Base-by-base conservation (phyloP, 2,888 invertebrate species). In the Drosophila formosana region DNA sequence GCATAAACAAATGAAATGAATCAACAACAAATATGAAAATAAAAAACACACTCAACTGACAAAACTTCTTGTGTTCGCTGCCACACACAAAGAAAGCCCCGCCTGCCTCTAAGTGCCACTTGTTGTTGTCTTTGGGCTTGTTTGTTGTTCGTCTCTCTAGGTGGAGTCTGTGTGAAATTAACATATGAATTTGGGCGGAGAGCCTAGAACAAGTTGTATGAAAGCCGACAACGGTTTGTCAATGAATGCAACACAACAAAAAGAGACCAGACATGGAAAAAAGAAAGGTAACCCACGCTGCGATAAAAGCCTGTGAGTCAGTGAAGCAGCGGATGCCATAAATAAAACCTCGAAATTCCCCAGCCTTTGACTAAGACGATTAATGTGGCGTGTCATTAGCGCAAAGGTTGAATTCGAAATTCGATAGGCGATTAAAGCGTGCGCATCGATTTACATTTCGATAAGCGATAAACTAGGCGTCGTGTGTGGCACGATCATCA, bases 321-420 rank as follows among this genome's bases (percentile, higher is more conserved):
- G 9, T 11, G 46, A 9, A 70, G 55, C 83, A 70, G 60, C 83
- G 80, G 72, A 75, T 79, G 75, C 62, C 75, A 77, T 83, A 82
- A 85, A 88, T 68, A 66, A 75, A 18, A 18, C 18, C 18, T 18
- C 18, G 18, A 18, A 66, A 75, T 62, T 26, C 55, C 39, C 49
- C 25, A 50, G 60, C 58, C n/a, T 26, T 61, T 34, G 49, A 56
- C 37, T 51, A 32, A 50, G 45, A 37, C 64, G 66, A 50, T 74
- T 30, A 51, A 51, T 51, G 13, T 26, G 53, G 43, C 70, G 58
- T 62, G 41, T 58, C 71, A 75, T 75, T 72, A 68, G 41, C 50
- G 39, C 34, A 39, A 23, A 45, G 28, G 6, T 46, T 57, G 62
- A 45, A 56, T 57, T 67, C 32, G 9, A 11, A 11, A 28, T 11